Evolutionary conservation across 1,140 invertebrate genomes (phyloP).

Genomic region (Forficula auricularia): DNA sequence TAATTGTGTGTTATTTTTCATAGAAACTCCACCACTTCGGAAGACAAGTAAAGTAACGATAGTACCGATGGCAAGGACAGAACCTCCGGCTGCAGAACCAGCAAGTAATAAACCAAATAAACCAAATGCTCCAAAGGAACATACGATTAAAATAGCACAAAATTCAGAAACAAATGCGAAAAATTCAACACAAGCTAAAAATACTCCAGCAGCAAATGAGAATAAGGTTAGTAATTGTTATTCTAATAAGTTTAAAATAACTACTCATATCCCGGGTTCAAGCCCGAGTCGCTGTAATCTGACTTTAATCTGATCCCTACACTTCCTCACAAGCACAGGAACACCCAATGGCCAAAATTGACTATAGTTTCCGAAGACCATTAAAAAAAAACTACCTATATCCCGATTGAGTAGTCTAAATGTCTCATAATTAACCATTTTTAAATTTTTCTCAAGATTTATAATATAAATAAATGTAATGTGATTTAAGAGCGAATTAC

Average conservation of each 20-base stretch:
- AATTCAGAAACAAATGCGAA: neutral
- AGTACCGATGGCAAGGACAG: slow-evolving; percentile 7
- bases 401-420: too few relatives aligned
- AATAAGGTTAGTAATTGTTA: slow-evolving; percentile 11
- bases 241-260: slow-evolving; percentile 6
- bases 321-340: too few relatives aligned
- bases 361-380: too few relatives aligned
- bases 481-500: too few relatives aligned
- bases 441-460: too few relatives aligned
- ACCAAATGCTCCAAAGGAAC: slow-evolving; percentile 10
- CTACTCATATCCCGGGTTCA: slow-evolving; percentile 3
- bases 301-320: too few relatives aligned
- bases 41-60: slow-evolving; percentile 9
- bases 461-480: too few relatives aligned
- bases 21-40: slow-evolving; percentile 1
- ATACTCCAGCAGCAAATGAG: slow-evolving; percentile 14
- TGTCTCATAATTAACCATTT: too few relatives aligned
- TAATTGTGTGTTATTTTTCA: slow-evolving; percentile 1
- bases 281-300: too few relatives aligned
- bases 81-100: slow-evolving; percentile 17
- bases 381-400: too few relatives aligned
- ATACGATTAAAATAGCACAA: neutral
- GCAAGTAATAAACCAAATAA: slow-evolving; percentile 3
- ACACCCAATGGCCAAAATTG: too few relatives aligned
- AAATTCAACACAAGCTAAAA: slow-evolving; percentile 12